phyloP scores from a whole-genome alignment of 2,888 invertebrate species.

The Sialis fuliginosa region DNA sequence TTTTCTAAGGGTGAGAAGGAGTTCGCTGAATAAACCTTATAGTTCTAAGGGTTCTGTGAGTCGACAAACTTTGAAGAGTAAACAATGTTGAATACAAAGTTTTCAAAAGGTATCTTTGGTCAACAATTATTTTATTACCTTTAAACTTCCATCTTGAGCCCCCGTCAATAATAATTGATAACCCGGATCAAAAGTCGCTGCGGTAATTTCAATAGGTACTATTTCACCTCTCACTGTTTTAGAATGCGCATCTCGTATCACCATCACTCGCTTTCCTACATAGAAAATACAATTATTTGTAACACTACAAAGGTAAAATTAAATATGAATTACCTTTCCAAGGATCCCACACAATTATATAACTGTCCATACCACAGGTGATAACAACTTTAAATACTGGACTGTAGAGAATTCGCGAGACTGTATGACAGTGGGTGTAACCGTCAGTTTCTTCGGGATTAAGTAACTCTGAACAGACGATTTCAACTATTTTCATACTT shows the following conservation, averaged over 20 bases:
- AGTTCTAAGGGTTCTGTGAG: too few relatives aligned
- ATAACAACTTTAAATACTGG: conserved; percentile 54
- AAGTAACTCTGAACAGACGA: conserved; percentile 46
- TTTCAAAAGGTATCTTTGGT: too few relatives aligned
- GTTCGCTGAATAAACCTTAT: too few relatives aligned
- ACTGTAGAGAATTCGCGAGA: conserved; percentile 60
- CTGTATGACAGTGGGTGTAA: conserved; percentile 46
- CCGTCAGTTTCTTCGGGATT: conserved; percentile 54
- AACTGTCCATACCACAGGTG: conserved; percentile 62
- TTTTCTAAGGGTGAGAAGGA: too few relatives aligned
- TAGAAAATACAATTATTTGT: conserved; percentile 12
- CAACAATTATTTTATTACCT: conserved; percentile 20
- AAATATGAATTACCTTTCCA: conserved; percentile 31
- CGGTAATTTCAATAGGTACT: conserved; percentile 53
- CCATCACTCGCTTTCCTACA: conserved; percentile 43
- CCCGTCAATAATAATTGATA: conserved; percentile 58
- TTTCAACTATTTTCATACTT: conserved; percentile 40
- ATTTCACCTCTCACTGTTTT: conserved; percentile 44
- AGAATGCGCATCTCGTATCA: conserved; percentile 54
- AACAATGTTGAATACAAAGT: too few relatives aligned
- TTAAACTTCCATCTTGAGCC: conserved; percentile 58
- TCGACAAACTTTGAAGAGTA: too few relatives aligned
- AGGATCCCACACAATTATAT: conserved; percentile 69
- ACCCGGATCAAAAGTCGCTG: conserved; percentile 58
- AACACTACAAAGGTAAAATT: neutral